phyloP scores from a whole-genome alignment of 2,113 vertebrate species.

The Protomyctophum bolini region DNA sequence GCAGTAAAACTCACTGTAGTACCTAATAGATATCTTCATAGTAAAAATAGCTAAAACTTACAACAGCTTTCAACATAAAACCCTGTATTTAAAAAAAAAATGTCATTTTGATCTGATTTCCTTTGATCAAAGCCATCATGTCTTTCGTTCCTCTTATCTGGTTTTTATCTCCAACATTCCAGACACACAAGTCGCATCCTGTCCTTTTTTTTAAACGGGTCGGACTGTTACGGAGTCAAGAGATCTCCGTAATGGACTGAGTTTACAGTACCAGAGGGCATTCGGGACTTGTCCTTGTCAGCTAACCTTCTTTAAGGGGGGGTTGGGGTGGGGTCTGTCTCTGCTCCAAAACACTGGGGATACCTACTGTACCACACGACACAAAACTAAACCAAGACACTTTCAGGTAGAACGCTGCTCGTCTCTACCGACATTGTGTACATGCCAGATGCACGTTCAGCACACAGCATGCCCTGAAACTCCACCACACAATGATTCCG shows the following conservation, averaged over 20 bases:
- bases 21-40: slow-evolving; percentile 78
- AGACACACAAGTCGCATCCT: slow-evolving; percentile 27
- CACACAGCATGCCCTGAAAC: slow-evolving; percentile 16
- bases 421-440: slow-evolving; percentile 53
- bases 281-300: slow-evolving; percentile 44
- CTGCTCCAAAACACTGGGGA: slow-evolving; percentile 28
- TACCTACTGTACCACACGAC: slow-evolving; percentile 1
- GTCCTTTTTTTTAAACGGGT: slow-evolving; percentile 26
- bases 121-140: slow-evolving; percentile 58
- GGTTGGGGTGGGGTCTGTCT: slow-evolving; percentile 41
- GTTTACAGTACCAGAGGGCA: slow-evolving; percentile 43
- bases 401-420: slow-evolving; percentile 45
- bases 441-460: slow-evolving; percentile 31
- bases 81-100: slow-evolving; percentile 75
- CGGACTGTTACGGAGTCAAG: slow-evolving; percentile 43
- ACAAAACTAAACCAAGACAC: slow-evolving; percentile 44
- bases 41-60: slow-evolving; percentile 66
- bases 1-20: slow-evolving; percentile 69
- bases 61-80: slow-evolving; percentile 68
- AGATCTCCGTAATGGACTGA: slow-evolving; percentile 55
- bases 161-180: slow-evolving; percentile 26
- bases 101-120: slow-evolving; percentile 37
- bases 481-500: slow-evolving; percentile 31
- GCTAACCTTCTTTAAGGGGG: slow-evolving; percentile 54
- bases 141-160: slow-evolving; percentile 51